Conservation (phyloP, 1,140 invertebrate species). For the Bombus huntii region DNA sequence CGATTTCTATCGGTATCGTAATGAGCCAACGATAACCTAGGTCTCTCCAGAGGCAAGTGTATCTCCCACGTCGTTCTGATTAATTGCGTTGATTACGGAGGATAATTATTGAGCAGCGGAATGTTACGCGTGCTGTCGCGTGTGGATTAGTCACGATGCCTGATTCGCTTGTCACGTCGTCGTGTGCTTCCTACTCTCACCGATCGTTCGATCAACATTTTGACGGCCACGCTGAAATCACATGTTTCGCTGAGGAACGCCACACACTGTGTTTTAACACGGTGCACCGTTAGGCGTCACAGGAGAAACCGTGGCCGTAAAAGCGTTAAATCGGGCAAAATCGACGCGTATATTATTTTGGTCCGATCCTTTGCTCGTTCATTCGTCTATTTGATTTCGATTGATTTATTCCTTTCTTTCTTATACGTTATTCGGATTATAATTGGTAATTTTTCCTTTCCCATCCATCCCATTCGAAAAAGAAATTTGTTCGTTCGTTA, state of each 20-base stretch:
- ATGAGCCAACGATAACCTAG: constrained; percentile 22
- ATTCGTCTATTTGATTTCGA: fast-evolving
- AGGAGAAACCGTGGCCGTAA: no score
- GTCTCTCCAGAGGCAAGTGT: not conserved
- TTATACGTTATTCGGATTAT: no score
- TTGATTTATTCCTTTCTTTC: no score
- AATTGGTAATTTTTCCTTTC: not conserved
- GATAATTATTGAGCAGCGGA: constrained; percentile 24
- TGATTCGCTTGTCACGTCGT: not conserved
- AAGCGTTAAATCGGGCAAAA: not conserved
- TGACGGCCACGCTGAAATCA: no score
- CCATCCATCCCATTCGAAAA: no score
- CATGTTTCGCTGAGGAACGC: no score
- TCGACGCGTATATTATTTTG: not conserved
- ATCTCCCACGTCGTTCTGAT: not conserved
- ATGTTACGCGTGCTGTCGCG: constrained; percentile 25
- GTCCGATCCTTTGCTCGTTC: no score
- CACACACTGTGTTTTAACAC: no score
- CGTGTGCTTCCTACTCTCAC: not conserved
- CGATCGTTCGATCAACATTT: not conserved
- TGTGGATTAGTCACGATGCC: constrained; percentile 7
- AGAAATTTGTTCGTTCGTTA: no score
- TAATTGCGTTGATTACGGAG: constrained; percentile 17
- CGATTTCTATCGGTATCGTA: constrained; percentile 5
- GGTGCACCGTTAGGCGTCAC: no score